Percentiles rank a stretch among this genome's conserved stretches.
Evolutionary conservation across 2,797 vertebrate species (phyloP).

Genomic region (Molossus molossus): DNA sequence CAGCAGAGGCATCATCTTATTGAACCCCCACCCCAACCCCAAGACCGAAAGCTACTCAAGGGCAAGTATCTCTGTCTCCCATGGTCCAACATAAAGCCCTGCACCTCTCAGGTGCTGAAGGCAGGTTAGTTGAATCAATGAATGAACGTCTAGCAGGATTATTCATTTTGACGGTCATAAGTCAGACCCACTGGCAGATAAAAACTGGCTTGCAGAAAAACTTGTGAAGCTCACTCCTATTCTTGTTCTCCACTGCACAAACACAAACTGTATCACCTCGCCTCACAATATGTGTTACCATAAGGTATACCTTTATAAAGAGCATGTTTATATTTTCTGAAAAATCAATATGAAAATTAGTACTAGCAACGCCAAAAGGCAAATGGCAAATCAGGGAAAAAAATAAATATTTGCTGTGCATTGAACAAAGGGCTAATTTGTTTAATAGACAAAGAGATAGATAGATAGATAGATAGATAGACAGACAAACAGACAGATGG

Average conservation of each 20-base stretch:
- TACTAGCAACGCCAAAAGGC: not conserved
- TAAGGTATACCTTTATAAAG: not conserved
- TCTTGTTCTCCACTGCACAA: not conserved
- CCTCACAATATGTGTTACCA: not conserved
- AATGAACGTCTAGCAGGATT: not conserved
- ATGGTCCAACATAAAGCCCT: not conserved
- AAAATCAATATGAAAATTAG: constrained; percentile 60
- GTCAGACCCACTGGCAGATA: not conserved
- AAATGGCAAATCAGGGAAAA: not conserved
- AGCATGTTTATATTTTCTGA: not conserved
- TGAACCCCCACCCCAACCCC: accelerated
- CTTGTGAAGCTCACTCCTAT: not conserved
- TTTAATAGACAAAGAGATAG: not conserved
- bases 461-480: too few relatives aligned
- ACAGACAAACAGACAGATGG: not conserved
- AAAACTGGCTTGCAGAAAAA: not conserved
- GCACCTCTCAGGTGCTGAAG: not conserved
- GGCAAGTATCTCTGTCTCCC: not conserved
- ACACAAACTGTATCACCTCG: not conserved
- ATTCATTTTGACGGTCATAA: not conserved
- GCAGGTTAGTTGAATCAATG: not conserved
- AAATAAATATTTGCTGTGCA: not conserved
- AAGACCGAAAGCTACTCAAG: not conserved
- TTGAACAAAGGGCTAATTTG: constrained; percentile 48
- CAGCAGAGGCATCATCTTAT: not conserved